These are phyloP conservation scores for Bedellia somnulentella DNA, from an alignment of 2,888 invertebrate species.

Conservation along the genomic window DNA sequence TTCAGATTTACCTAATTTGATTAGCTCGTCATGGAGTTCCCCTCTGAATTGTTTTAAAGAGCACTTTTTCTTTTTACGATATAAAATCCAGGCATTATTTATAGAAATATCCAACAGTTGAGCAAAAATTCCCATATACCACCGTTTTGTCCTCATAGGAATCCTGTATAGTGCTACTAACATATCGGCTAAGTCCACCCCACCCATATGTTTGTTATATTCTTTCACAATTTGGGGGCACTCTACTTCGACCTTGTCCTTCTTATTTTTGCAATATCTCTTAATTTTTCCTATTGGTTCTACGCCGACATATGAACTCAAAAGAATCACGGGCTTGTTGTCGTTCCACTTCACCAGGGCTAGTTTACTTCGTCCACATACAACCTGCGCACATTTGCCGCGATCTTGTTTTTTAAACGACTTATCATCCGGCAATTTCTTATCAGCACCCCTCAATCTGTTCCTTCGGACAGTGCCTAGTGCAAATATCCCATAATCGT, in stretches of 20 bases:
- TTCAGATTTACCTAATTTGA: conserved; percentile 4
- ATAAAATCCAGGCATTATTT: conserved; percentile 11
- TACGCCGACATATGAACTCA: conserved; percentile 5
- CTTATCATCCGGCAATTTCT: background rate
- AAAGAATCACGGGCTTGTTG: conserved; percentile 8
- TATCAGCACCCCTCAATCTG: background rate
- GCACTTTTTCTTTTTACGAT: conserved; percentile 10
- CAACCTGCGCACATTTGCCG: conserved; percentile 1
- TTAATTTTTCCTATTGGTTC: conserved; percentile 3
- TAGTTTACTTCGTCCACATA: conserved; percentile 9
- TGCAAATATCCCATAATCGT: no score
- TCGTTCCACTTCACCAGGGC: conserved; percentile 3
- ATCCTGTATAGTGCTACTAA: conserved; percentile 4
- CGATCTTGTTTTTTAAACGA: background rate
- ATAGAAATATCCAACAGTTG: conserved; percentile 12
- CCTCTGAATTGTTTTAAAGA: conserved; percentile 11
- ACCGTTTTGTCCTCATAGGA: background rate
- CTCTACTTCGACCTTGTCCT: background rate
- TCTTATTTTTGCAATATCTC: conserved; percentile 6
- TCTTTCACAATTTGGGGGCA: conserved; percentile 5
- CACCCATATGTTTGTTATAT: conserved; percentile 5
- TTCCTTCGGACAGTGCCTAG: no score
- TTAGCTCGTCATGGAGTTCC: conserved; percentile 9
- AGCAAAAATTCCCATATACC: conserved; percentile 3
- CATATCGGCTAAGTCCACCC: conserved; percentile 5